Conservation (phyloP, 1,140 invertebrate genomes). For the Drosophila nigrodunni region DNA sequence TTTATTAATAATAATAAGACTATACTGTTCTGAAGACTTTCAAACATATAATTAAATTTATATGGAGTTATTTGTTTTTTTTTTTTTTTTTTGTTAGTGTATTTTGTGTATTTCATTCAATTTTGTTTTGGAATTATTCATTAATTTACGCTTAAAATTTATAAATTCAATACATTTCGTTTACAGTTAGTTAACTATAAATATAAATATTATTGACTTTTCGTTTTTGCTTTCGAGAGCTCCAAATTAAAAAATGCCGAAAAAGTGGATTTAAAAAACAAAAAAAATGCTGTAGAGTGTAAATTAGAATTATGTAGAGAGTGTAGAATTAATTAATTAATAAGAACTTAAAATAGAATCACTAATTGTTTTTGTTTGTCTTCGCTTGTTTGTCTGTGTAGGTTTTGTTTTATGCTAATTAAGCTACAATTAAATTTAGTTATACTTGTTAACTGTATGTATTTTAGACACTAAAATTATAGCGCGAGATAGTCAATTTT, state of each 20-base stretch:
- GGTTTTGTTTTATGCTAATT: slow-evolving; percentile 53
- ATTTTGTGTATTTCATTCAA: slow-evolving; percentile 61
- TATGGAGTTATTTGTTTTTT: slow-evolving; percentile 5
- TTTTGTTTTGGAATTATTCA: slow-evolving; percentile 45
- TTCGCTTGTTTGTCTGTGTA: slow-evolving; percentile 72
- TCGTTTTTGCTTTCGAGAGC: slow-evolving; percentile 43
- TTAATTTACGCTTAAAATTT: slow-evolving; percentile 60
- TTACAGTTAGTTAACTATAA: slow-evolving; percentile 68
- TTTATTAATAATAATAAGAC: slow-evolving; percentile 61
- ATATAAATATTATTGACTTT: slow-evolving; percentile 72
- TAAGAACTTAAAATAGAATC: slow-evolving; percentile 78
- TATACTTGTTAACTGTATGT: slow-evolving; percentile 50
- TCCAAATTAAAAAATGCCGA: slow-evolving; percentile 64
- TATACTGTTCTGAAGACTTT: slow-evolving; percentile 68
- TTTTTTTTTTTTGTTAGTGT: slow-evolving; percentile 22
- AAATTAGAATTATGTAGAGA: slow-evolving; percentile 61
- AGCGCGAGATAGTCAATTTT: slow-evolving; percentile 78
- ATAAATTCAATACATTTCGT: slow-evolving; percentile 80
- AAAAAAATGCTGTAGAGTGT: slow-evolving; percentile 34
- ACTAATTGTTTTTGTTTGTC: slow-evolving; percentile 77
- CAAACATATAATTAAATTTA: slow-evolving; percentile 43
- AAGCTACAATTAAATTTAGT: slow-evolving; percentile 75
- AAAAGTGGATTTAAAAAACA: slow-evolving; percentile 54
- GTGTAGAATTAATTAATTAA: slow-evolving; percentile 31
- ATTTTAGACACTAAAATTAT: slow-evolving; percentile 68